phyloP scores from a whole-genome alignment of 1,140 invertebrate genomes.

The Cheumatopsyche charites region DNA sequence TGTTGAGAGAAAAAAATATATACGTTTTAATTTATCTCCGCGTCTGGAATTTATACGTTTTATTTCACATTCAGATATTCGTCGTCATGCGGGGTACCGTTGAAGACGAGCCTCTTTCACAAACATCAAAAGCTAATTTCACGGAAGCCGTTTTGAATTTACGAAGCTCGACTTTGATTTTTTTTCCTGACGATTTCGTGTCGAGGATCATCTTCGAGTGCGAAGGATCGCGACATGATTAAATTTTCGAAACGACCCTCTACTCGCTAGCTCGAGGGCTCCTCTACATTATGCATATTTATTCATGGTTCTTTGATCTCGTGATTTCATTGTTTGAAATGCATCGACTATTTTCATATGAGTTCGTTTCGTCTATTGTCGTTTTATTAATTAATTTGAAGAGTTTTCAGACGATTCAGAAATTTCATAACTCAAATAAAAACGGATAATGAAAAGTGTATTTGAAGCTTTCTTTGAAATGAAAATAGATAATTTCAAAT shows the following conservation, averaged over 20 bases:
- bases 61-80: not conserved
- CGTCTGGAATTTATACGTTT: not conserved
- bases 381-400: not conserved
- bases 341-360: not conserved
- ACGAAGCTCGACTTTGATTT: not conserved
- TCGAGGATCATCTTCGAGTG: not conserved
- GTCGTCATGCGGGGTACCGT: not conserved
- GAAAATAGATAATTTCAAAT: no score
- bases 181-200: not conserved
- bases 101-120: not conserved
- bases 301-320: constrained; percentile 17
- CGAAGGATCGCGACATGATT: not conserved
- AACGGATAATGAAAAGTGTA: no score
- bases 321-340: not conserved
- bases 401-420: not conserved
- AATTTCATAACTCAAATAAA: no score
- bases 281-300: constrained; percentile 14
- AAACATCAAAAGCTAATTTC: constrained; percentile 11
- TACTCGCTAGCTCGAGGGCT: not conserved
- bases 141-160: not conserved
- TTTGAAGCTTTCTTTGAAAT: no score
- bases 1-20: no score
- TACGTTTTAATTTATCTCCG: no score
- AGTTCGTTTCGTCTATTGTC: not conserved
- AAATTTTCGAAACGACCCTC: not conserved